These are phyloP conservation scores for Drosophila demipolita DNA, from an alignment of 2,888 invertebrate genomes.

Conservation along the genomic window DNA sequence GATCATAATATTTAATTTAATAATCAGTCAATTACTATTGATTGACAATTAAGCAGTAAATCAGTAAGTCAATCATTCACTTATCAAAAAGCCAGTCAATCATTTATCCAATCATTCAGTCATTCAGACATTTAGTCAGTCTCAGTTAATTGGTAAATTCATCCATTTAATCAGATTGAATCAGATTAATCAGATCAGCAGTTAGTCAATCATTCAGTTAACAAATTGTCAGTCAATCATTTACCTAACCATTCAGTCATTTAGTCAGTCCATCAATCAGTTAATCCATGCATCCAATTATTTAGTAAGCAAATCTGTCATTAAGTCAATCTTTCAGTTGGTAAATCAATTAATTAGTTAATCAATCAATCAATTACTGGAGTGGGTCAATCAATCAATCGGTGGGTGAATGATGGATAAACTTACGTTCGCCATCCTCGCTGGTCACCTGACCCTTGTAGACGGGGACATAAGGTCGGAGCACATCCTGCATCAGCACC, in stretches of 20 bases:
- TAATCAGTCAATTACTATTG: no score
- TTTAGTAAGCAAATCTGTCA: neutral
- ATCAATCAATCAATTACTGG: neutral
- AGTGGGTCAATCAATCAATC: neutral
- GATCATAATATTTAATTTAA: no score
- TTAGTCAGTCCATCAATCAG: neutral
- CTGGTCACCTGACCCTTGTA: constrained; percentile 94
- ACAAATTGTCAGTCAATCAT: neutral
- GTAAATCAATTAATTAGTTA: neutral
- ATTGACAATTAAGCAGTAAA: no score
- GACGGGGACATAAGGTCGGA: constrained; percentile 96
- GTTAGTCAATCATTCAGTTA: neutral
- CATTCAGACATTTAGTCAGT: neutral
- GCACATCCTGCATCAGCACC: constrained; percentile 92
- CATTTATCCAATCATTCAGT: neutral
- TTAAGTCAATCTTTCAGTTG: neutral
- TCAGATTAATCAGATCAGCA: neutral
- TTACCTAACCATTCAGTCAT: neutral
- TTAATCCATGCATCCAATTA: neutral
- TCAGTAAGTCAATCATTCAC: no score
- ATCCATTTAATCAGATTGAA: no score
- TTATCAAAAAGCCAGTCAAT: no score
- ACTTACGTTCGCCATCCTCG: constrained; percentile 91
- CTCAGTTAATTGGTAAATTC: neutral
- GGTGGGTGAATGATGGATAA: no score